Percentiles rank a stretch among this genome's conserved stretches.
Evolutionary conservation across 2,113 vertebrate species (phyloP).

Genomic region (Microcebus tavaratra): DNA sequence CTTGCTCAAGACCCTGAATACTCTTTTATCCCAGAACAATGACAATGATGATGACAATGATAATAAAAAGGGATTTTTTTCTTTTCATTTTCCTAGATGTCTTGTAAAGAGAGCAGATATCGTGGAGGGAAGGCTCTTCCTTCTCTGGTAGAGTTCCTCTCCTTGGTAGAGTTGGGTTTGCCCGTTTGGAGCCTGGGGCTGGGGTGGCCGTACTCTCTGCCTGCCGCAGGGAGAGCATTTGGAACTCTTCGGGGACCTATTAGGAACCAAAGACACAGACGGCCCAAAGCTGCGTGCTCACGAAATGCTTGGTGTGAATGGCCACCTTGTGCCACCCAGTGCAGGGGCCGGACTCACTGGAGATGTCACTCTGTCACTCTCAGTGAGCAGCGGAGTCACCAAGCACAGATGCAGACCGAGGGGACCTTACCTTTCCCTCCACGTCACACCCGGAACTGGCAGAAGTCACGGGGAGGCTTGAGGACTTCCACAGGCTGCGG

Average conservation of each 20-base stretch:
- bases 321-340: not conserved
- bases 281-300: not conserved
- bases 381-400: not conserved
- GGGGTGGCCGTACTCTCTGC: not conserved
- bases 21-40: not conserved
- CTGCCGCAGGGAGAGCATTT: not conserved
- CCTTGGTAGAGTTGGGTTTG: not conserved
- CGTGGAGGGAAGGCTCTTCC: not conserved
- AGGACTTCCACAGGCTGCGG: not conserved
- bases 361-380: not conserved
- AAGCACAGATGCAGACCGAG: accelerated
- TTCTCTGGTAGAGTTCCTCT: no score
- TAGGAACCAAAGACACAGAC: not conserved
- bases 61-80: not conserved
- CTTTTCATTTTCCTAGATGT: not conserved
- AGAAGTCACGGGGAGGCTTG: not conserved
- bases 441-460: not conserved
- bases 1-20: not conserved
- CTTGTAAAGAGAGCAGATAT: not conserved
- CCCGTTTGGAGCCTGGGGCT: not conserved
- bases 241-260: not conserved
- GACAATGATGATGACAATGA: not conserved
- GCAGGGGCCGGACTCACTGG: not conserved
- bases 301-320: not conserved
- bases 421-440: not conserved